Evolutionary conservation across 2,888 invertebrate species (phyloP), one percentile per base, ranked within the genome.

Genomic region (Epirrhoe tristata): DNA sequence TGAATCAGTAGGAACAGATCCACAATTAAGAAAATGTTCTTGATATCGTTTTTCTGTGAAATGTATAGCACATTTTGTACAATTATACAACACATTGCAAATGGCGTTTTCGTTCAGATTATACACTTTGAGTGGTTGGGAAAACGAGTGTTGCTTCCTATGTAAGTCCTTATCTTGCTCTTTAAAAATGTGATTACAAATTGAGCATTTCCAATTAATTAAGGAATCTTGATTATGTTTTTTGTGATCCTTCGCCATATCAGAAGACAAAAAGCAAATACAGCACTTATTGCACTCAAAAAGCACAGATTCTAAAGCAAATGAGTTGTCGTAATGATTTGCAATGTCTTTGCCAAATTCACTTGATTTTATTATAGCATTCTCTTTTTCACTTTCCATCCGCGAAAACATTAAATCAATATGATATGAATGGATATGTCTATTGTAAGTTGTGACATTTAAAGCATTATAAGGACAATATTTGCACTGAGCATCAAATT

Each of bases 261-360:
- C 72, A 24, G 81, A 79, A 52, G 85, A 81, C 58, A 90, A 70
- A 77, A 91, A 91, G 70, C 82, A 80, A 52, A 89, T 74, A 66
- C 86, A 81, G 77, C 91, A 91, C 75, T 84, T 81, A 62, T 71
- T 68, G 72, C 91, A 91, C 80, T 85, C 84, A 70, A 83, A 90
- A 46, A 90, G 58, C 59, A 80, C 76, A 36, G 81, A 82, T 75
- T 87, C 81, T 53, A 82, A 75, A 16, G 81, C 77, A 67, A 74
- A 71, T 1, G 54, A 32, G 36, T 67, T 63, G 8, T 67, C 55
- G 24, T 63, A 53, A 60, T 46, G 56, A 7, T 48, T 48, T 16
- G 48, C 39, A 24, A 3, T 24, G 1, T 24, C 24, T 24, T 24
- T 24, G 48, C 57, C 46, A 10, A n/a, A 16, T 56, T 56, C 5